Conservation (phyloP, 53 echinoderm and acorn worm species). For the Zoroaster sp. region DNA sequence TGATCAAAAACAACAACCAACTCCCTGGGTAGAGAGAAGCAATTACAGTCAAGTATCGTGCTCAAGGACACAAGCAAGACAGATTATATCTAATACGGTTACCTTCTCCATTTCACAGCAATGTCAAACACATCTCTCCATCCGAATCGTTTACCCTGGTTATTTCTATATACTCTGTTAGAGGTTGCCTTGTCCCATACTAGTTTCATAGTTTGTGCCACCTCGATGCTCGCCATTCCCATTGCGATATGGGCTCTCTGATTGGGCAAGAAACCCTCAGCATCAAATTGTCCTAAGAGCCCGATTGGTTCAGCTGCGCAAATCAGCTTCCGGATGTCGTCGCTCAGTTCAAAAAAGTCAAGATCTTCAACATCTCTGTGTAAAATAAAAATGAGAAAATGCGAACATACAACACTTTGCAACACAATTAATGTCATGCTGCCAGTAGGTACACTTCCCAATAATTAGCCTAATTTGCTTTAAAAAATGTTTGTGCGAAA, state of each 20-base stretch:
- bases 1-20: too few relatives aligned
- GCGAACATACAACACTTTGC: not conserved
- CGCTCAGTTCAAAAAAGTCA: conserved; percentile 67
- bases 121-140: conserved; percentile 88
- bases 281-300: conserved; percentile 72
- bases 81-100: too few relatives aligned
- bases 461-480: not conserved
- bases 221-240: conserved; percentile 82
- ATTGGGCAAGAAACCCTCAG: conserved; percentile 90
- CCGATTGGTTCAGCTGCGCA: conserved; percentile 71
- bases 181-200: conserved; percentile 61
- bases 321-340: conserved; percentile 63
- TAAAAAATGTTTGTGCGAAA: too few relatives aligned
- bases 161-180: conserved; percentile 41
- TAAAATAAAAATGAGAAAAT: not conserved
- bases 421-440: not conserved
- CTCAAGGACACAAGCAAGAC: too few relatives aligned
- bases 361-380: conserved; percentile 85
- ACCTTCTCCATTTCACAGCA: conserved; percentile 92
- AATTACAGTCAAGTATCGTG: too few relatives aligned
- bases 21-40: too few relatives aligned
- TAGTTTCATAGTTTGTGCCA: conserved; percentile 77
- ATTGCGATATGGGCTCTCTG: conserved; percentile 76
- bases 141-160: conserved; percentile 72
- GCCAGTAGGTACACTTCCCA: not conserved